phyloP scores from a whole-genome alignment of 2,888 invertebrate genomes.

The Exocentrus adspersus region DNA sequence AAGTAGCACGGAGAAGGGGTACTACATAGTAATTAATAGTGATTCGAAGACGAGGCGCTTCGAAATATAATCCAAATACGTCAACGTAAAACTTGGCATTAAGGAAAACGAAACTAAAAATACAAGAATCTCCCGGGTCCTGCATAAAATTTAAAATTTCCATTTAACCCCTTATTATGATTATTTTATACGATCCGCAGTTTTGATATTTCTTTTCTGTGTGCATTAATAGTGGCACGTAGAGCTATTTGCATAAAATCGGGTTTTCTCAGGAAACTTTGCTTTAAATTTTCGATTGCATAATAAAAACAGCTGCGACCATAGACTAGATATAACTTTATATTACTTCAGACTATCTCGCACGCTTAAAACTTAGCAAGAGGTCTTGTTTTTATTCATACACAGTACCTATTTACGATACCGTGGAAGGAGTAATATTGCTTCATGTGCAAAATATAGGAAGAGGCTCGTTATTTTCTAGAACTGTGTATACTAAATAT shows the following conservation, averaged over 20 bases:
- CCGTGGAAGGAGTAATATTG: background rate
- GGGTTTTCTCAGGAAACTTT: slow-evolving; percentile 3
- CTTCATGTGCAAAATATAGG: slow-evolving; percentile 1
- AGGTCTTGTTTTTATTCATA: background rate
- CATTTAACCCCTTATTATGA: slow-evolving; percentile 5
- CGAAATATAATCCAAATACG: background rate
- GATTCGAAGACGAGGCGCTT: background rate
- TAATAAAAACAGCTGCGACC: slow-evolving; percentile 12
- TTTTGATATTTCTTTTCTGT: slow-evolving; percentile 12
- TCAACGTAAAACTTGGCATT: background rate
- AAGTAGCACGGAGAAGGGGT: too few relatives aligned
- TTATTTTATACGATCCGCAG: slow-evolving; percentile 8
- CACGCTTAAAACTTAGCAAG: slow-evolving; percentile 11
- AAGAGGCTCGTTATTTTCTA: too few relatives aligned
- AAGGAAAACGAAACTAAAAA: background rate
- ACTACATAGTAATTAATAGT: slow-evolving; percentile 2
- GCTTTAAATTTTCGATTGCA: slow-evolving; percentile 9
- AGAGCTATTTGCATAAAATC: slow-evolving; percentile 16
- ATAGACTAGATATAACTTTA: slow-evolving; percentile 14
- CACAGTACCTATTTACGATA: slow-evolving; percentile 1
- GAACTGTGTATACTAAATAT: too few relatives aligned
- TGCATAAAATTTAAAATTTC: background rate
- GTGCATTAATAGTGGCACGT: slow-evolving; percentile 13
- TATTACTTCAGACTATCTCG: background rate
- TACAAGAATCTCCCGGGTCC: background rate